Evolutionary conservation across 2,113 vertebrate species (phyloP), one percentile per base, ranked within the genome.

Genomic region (Anolis carolinensis): DNA sequence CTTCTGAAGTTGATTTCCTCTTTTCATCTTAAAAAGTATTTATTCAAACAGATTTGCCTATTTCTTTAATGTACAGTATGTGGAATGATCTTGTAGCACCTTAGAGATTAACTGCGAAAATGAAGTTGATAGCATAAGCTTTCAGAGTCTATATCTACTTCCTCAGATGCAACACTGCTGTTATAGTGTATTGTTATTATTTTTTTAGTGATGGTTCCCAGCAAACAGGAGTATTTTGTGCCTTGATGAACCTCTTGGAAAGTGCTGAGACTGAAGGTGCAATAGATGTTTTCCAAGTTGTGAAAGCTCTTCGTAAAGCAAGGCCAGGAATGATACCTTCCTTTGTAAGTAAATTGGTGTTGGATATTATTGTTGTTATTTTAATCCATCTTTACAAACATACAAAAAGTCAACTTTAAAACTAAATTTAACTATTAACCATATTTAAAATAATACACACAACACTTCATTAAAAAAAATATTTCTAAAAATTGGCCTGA

Each of bases 201-300:
- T 44, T 85, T 94, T 87, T 16, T 87, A 99, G 99, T 32, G 96
- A 99, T 68, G 99, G 99, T 82, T 97, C 98, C 0, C 94, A 97
- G 59, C 95, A 97, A 79, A 97, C 97, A 0, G 99, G 98, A 39
- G 62, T 98, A 0, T 98, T 99, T 90, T 99, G 97, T 75, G 98
- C 98, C 34, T 95, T 99, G 94, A 96, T 98, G 95, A 99, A 97
- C 84, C 94, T 99, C 65, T 87, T 99, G 93, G 98, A 99, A 93
- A 97, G 97, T 52, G 97, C 97, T n/a, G 96, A 97, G 82, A 96
- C 82, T 2, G 99, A 99, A 95, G 98, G 97, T 77, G 93, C 98
- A 82, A 89, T 99, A 59, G 98, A 99, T 86, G 95, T 99, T 91
- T 99, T 99, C 93, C 98, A 99, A 92, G 97, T 97, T 65, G 96